Base-by-base conservation (phyloP, 1,140 invertebrate genomes). In the Archegozetes longisetosus region DNA sequence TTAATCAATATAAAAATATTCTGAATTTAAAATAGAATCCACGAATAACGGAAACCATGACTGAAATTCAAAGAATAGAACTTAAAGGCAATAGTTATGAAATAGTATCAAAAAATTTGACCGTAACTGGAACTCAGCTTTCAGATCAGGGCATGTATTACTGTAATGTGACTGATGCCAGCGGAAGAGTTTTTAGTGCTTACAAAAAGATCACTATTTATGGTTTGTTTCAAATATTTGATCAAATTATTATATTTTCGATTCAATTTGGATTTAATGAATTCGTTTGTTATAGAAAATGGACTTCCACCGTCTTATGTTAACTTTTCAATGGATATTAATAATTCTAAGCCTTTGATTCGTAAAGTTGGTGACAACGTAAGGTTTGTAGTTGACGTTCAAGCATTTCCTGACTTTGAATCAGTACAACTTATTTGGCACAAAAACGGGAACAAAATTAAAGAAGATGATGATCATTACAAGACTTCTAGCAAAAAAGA, bases 131-230 rank as follows among this genome's bases (percentile, higher is more conserved):
- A 22, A 64, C 57, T 6, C 51, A 52, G 25, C 9, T 47, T 2
- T 32, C 25, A 13, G 66, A 67, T 49, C 58, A 62, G 32, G 66
- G 66, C 1, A 23, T 20, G 9, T 66, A 67, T 32, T 40, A 27
- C 1, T 67, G 66, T 53, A 58, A 58, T 28, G 65, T 64, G 1
- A 63, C 63, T 2, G 66, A 67, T 60, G 66, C 62, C 14, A 62
- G 60, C 13, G 57, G 61, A 17, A 61, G 63, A 26, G 58, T 55
- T 3, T 64, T 62, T 40, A 29, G 23, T 6, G 32, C 32, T 3
- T 27, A 50, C 13, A 62, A 58, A 51, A 49, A 60, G 1, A 61
- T 67, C 14, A 54, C 49, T 23, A 56, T 67, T 26, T 63, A 57
- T 13, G 53, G 64, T 66, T 57, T 61, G 55, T 53, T n/a, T n/a